These are phyloP conservation scores for Prosopocoilus inquinatus DNA, from an alignment of 2,888 invertebrate species.

Conservation along the genomic window DNA sequence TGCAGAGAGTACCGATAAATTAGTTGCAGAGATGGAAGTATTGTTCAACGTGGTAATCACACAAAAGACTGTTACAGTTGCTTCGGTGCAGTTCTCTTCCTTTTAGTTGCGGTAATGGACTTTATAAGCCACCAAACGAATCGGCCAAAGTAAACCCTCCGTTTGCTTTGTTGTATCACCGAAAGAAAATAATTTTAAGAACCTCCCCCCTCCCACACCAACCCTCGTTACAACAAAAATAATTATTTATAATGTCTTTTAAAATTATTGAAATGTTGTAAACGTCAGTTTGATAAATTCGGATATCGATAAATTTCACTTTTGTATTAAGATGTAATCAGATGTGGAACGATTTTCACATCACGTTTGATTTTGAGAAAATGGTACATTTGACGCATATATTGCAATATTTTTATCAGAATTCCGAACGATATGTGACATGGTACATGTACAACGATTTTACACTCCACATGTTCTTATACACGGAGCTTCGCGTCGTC, in stretches of 20 bases:
- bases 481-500: constrained; percentile 3
- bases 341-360: constrained; percentile 22
- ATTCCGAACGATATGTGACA: constrained; percentile 29
- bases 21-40: constrained; percentile 21
- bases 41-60: constrained; percentile 29
- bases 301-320: constrained; percentile 7
- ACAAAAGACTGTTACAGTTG: constrained; percentile 24
- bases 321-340: constrained; percentile 2
- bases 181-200: no score
- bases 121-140: constrained; percentile 27
- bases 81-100: constrained; percentile 25
- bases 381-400: constrained; percentile 31
- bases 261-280: constrained; percentile 1
- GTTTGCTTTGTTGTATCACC: constrained; percentile 19
- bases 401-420: constrained; percentile 31
- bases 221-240: no score
- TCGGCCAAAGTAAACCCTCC: constrained; percentile 24
- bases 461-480: constrained; percentile 30
- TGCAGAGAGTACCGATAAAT: no score
- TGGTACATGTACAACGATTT: constrained; percentile 32
- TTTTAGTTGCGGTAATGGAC: constrained; percentile 28
- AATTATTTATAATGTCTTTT: no score
- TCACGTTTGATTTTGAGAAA: constrained; percentile 28
- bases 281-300: not conserved
- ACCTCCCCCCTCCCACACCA: no score